Evolutionary conservation across 2,113 vertebrate species (phyloP).

Genomic region (Microcebus griseorufus): DNA sequence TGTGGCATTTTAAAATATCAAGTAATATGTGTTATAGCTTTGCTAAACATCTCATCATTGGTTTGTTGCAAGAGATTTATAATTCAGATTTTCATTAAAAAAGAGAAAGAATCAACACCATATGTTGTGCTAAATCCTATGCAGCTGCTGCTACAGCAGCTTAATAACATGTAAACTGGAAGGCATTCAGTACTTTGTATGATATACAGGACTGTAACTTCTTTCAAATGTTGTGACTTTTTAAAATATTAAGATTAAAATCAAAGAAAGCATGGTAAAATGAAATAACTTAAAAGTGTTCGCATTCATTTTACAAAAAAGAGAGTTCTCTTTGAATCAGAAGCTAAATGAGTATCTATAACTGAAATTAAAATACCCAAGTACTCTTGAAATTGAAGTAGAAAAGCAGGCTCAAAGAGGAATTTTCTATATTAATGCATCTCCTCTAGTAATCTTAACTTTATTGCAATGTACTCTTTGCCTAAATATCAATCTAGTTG

Average conservation of each 20-base stretch:
- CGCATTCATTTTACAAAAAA: slow-evolving; percentile 54
- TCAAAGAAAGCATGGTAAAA: slow-evolving; percentile 58
- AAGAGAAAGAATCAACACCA: slow-evolving; percentile 56
- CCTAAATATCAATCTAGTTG: slow-evolving; percentile 85
- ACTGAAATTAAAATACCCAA: slow-evolving; percentile 69
- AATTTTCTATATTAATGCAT: slow-evolving; percentile 77
- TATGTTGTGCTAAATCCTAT: slow-evolving; percentile 61
- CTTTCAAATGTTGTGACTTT: slow-evolving; percentile 8
- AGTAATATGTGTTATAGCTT: slow-evolving; percentile 58
- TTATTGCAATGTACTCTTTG: slow-evolving; percentile 80
- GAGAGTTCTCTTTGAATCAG: slow-evolving; percentile 61
- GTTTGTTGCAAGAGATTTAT: slow-evolving; percentile 69
- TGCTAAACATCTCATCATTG: slow-evolving; percentile 61
- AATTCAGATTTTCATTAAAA: slow-evolving; percentile 58
- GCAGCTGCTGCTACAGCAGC: slow-evolving; percentile 51
- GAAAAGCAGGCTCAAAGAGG: slow-evolving; percentile 75
- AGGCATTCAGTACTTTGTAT: neutral
- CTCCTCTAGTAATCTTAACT: slow-evolving; percentile 80
- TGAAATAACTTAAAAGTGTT: slow-evolving; percentile 57
- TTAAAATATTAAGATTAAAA: slow-evolving; percentile 74
- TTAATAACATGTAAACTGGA: slow-evolving; percentile 51
- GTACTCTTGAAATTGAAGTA: slow-evolving; percentile 62
- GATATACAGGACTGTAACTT: slow-evolving; percentile 47
- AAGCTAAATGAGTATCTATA: slow-evolving; percentile 60
- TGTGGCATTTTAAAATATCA: slow-evolving; percentile 74